These are phyloP conservation scores for Galerucella nymphaeae DNA, from an alignment of 2,888 invertebrate species.

Conservation along the genomic window DNA sequence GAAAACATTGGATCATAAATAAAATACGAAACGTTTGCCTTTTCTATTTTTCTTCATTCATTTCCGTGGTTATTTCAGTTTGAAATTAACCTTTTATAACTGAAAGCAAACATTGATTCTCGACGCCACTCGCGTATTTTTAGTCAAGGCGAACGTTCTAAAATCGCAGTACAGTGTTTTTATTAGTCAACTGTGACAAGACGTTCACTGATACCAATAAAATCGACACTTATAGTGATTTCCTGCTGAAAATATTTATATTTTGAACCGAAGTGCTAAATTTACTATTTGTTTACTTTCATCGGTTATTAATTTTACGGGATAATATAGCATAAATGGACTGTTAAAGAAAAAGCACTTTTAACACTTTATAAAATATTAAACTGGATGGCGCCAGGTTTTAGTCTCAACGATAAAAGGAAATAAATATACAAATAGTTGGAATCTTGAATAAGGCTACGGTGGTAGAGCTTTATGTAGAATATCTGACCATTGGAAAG, in stretches of 20 bases:
- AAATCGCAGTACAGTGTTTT: background rate
- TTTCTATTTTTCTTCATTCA: background rate
- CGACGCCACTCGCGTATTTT: constrained; percentile 9
- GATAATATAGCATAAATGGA: too few relatives aligned
- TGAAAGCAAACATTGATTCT: constrained; percentile 1
- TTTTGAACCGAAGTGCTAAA: background rate
- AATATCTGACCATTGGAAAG: too few relatives aligned
- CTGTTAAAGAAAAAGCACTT: too few relatives aligned
- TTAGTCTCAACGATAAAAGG: too few relatives aligned
- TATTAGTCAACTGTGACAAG: background rate
- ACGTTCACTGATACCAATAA: background rate
- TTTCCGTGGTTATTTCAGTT: constrained; percentile 8
- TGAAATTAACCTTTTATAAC: constrained; percentile 7
- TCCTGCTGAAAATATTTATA: background rate
- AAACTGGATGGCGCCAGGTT: too few relatives aligned
- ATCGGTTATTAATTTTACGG: too few relatives aligned
- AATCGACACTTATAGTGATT: background rate
- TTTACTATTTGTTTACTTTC: too few relatives aligned
- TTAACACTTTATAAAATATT: too few relatives aligned
- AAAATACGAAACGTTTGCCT: background rate
- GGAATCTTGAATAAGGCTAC: too few relatives aligned
- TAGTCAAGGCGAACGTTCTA: constrained; percentile 12
- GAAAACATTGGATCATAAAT: background rate
- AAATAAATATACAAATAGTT: too few relatives aligned
- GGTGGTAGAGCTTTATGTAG: too few relatives aligned